These are phyloP conservation scores for Ramphastos sulfuratus DNA, from an alignment of 2,113 vertebrate species.

Conservation along the genomic window DNA sequence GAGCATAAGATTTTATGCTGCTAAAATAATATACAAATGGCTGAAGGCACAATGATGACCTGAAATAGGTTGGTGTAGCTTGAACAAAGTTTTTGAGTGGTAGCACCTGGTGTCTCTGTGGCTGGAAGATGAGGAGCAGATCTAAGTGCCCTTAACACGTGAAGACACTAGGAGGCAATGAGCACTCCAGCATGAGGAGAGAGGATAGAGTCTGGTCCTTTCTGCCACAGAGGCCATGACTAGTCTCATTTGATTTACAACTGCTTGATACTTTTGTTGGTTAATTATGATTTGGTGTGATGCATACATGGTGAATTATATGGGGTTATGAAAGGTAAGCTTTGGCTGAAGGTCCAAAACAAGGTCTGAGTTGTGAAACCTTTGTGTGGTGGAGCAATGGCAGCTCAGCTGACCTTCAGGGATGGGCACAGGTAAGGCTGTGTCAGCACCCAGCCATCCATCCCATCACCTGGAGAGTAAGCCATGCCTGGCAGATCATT, in stretches of 20 bases:
- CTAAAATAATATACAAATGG: neutral
- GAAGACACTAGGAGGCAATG: neutral
- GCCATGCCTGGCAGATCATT: accelerated
- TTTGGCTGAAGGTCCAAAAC: neutral
- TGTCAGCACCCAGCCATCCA: neutral
- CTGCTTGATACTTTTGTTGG: neutral
- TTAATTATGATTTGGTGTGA: neutral
- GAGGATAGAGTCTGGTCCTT: neutral
- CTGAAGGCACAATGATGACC: neutral
- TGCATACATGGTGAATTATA: neutral
- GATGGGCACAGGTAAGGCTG: neutral
- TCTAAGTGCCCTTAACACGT: neutral
- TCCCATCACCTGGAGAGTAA: neutral
- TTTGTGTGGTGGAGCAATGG: neutral
- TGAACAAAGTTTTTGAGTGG: neutral
- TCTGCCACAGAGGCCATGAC: neutral
- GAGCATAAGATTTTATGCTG: neutral
- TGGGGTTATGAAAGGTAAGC: neutral
- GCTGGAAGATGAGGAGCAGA: neutral
- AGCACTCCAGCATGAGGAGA: accelerated
- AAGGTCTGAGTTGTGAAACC: neutral
- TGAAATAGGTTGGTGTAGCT: neutral
- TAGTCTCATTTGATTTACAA: neutral
- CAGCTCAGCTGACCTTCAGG: neutral
- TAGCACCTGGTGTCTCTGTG: no score